phyloP scores from a whole-genome alignment of 2,888 invertebrate genomes.

The Campaea margaritaria region DNA sequence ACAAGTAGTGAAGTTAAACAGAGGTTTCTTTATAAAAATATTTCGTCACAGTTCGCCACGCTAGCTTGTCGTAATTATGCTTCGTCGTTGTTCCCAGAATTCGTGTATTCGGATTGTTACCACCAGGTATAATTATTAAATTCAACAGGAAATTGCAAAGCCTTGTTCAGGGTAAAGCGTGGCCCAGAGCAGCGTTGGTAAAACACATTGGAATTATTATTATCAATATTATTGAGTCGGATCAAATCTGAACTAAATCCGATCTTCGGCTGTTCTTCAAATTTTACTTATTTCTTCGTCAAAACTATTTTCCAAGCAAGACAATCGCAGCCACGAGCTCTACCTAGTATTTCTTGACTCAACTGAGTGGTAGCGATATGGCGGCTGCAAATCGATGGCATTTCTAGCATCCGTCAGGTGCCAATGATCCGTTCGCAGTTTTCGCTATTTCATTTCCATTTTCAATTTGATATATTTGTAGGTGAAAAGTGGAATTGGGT shows the following conservation, averaged over 20 bases:
- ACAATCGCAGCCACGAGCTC: constrained; percentile 4
- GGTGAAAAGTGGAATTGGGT: too few relatives aligned
- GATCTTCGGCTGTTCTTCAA: too few relatives aligned
- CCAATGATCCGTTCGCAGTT: constrained; percentile 15
- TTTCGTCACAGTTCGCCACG: neutral
- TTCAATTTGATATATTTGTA: neutral
- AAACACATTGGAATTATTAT: constrained; percentile 8
- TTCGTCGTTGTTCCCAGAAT: neutral
- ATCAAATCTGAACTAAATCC: neutral
- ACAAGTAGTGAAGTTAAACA: too few relatives aligned
- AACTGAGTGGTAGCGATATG: constrained; percentile 24
- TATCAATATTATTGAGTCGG: neutral
- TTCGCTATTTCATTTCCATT: constrained; percentile 22
- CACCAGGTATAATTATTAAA: constrained; percentile 33
- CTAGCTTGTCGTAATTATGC: too few relatives aligned
- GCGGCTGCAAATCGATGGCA: constrained; percentile 30
- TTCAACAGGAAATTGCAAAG: constrained; percentile 15
- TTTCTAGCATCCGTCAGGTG: constrained; percentile 26
- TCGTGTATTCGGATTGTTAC: neutral
- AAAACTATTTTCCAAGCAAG: neutral
- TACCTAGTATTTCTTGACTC: constrained; percentile 12
- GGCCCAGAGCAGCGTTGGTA: neutral
- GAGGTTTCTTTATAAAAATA: neutral
- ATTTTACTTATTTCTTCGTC: too few relatives aligned
- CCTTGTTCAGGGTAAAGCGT: constrained; percentile 14